Evolutionary conservation across 2,113 vertebrate species (phyloP).

Genomic region (Bos javanicus): DNA sequence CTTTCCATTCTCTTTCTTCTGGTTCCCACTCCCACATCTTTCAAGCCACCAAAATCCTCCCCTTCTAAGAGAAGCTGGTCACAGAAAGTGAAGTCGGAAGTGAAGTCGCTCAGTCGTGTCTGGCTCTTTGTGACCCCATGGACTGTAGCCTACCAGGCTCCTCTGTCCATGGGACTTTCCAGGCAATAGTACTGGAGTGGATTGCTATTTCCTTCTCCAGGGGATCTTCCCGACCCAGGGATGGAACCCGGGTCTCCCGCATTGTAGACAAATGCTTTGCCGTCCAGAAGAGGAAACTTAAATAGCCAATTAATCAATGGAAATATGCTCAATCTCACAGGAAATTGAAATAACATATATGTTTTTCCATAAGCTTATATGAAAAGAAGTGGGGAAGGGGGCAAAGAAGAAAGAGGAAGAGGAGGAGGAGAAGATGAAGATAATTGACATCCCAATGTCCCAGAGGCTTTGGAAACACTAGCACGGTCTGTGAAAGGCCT

Average conservation of each 20-base stretch:
- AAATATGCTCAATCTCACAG: not conserved
- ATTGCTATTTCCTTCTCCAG: too few relatives aligned
- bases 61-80: not conserved
- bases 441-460: not conserved
- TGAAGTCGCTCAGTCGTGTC: too few relatives aligned
- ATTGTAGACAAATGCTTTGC: too few relatives aligned
- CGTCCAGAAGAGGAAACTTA: not conserved
- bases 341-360: not conserved
- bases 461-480: not conserved
- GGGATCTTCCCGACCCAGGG: too few relatives aligned
- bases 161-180: too few relatives aligned
- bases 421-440: not conserved
- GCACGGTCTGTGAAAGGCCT: not conserved
- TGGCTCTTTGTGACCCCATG: too few relatives aligned
- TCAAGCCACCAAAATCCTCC: not conserved
- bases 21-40: not conserved
- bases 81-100: not conserved
- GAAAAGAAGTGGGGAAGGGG: not conserved
- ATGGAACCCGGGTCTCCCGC: too few relatives aligned
- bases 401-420: not conserved
- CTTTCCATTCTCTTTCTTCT: not conserved
- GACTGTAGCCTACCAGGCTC: too few relatives aligned
- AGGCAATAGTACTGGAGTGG: too few relatives aligned
- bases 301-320: not conserved
- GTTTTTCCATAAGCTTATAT: not conserved